A percentile compares a stretch with the other conserved stretches of the same genome.
These are phyloP conservation scores for Aphidius colemani DNA, from an alignment of 2,888 invertebrate species.

Conservation along the genomic window DNA sequence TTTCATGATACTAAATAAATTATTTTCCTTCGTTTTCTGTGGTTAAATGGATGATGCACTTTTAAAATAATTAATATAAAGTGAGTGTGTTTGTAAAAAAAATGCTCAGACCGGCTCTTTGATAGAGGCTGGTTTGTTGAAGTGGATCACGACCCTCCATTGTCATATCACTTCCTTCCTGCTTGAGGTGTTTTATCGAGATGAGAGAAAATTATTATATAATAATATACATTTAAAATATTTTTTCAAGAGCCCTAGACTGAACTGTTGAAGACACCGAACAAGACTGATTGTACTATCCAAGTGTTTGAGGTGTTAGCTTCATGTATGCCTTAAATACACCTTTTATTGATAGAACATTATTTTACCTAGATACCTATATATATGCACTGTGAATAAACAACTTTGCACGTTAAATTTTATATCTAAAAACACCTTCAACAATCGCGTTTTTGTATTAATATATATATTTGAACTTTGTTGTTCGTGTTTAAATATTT, in stretches of 20 bases:
- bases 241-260: conserved; percentile 20
- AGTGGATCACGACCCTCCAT: conserved; percentile 53
- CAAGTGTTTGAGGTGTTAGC: conserved; percentile 24
- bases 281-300: conserved; percentile 39
- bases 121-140: conserved; percentile 57
- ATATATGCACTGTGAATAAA: too few species aligned
- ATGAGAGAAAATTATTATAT: neutral
- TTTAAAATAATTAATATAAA: neutral
- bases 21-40: too few species aligned
- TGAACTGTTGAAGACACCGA: conserved; percentile 36
- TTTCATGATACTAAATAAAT: too few species aligned
- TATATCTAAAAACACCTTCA: conserved; percentile 33
- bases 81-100: too few species aligned
- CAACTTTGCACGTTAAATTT: conserved; percentile 35
- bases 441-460: conserved; percentile 4
- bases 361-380: too few species aligned
- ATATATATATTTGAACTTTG: too few species aligned
- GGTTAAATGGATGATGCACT: too few species aligned
- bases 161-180: conserved; percentile 24
- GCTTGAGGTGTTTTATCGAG: conserved; percentile 1
- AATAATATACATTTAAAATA: conserved; percentile 9
- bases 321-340: conserved; percentile 13
- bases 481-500: too few species aligned
- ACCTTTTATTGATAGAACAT: conserved; percentile 7
- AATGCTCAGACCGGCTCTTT: conserved; percentile 49